Conservation (phyloP, 1,140 invertebrate genomes). For the Drosophila burlai region DNA sequence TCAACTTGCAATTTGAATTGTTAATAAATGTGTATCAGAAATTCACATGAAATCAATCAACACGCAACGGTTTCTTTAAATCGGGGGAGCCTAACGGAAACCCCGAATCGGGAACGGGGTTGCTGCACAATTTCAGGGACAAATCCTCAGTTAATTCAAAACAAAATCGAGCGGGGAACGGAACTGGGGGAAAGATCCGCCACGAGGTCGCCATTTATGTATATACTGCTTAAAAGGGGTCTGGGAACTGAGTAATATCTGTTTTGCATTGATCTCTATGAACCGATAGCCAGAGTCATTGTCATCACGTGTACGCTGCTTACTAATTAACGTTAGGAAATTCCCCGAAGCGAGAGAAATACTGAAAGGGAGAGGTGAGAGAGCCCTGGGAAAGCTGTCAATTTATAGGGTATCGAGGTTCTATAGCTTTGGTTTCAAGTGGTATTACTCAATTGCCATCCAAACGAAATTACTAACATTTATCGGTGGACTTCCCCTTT, state of each 20-base stretch:
- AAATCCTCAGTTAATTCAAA: conserved; percentile 23
- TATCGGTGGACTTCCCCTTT: not conserved
- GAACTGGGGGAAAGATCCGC: conserved; percentile 25
- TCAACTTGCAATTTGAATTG: conserved; percentile 67
- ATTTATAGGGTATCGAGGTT: not conserved
- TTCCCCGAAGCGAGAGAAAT: conserved; percentile 43
- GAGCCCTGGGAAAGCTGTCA: not conserved
- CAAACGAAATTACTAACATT: not conserved
- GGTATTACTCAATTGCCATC: conserved; percentile 29
- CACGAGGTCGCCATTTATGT: conserved; percentile 11
- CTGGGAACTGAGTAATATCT: conserved; percentile 10
- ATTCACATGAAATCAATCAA: conserved; percentile 63
- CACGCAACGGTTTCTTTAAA: conserved; percentile 35
- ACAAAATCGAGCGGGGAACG: conserved; percentile 10
- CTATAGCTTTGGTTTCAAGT: not conserved
- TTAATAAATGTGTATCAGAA: conserved; percentile 66
- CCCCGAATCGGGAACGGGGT: conserved; percentile 61
- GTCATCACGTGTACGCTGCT: conserved; percentile 62
- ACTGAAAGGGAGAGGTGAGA: not conserved
- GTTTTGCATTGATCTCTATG: conserved; percentile 59
- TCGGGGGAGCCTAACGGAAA: conserved; percentile 53
- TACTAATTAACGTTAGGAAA: conserved; percentile 66
- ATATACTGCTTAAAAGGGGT: conserved; percentile 6
- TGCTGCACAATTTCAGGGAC: conserved; percentile 78
- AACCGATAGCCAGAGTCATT: conserved; percentile 67